Evolutionary conservation across 2,888 invertebrate species (phyloP).

Genomic region (Biston stratarius): DNA sequence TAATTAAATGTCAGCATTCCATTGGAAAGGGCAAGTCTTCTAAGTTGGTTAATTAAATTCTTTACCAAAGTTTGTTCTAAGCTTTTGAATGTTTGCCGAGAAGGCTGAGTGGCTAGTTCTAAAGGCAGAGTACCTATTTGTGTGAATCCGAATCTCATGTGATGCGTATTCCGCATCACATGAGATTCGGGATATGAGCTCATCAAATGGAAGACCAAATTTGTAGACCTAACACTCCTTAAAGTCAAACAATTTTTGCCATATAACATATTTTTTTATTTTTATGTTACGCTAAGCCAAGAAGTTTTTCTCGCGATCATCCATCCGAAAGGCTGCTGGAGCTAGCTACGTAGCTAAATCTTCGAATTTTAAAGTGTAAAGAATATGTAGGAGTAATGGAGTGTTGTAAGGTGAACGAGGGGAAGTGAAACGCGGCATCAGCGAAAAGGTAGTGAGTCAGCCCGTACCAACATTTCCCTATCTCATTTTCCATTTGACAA

Average conservation of each 20-base stretch:
- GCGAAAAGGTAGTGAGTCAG: constrained; percentile 78
- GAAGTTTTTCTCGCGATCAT: neutral
- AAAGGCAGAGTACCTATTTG: neutral
- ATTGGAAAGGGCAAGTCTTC: constrained; percentile 67
- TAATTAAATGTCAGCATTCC: constrained; percentile 80
- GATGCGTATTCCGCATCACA: too few species aligned
- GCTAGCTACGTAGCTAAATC: neutral
- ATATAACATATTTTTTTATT: too few species aligned
- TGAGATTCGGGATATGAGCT: too few species aligned
- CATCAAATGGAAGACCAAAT: too few species aligned
- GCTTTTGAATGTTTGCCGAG: neutral
- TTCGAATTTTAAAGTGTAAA: constrained; percentile 12
- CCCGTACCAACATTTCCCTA: constrained; percentile 82
- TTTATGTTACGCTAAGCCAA: too few species aligned
- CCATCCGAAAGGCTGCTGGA: neutral
- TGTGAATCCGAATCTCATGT: too few species aligned
- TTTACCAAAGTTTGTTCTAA: constrained; percentile 46
- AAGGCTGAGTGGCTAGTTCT: neutral
- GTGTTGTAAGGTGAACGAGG: constrained; percentile 28
- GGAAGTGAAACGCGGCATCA: constrained; percentile 53
- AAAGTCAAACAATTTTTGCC: too few species aligned
- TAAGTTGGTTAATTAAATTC: constrained; percentile 54
- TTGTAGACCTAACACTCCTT: too few species aligned
- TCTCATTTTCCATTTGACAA: constrained; percentile 87
- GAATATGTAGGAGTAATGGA: constrained; percentile 32